phyloP scores from a whole-genome alignment of 2,888 invertebrate genomes.

The Cheilosia vulpina region DNA sequence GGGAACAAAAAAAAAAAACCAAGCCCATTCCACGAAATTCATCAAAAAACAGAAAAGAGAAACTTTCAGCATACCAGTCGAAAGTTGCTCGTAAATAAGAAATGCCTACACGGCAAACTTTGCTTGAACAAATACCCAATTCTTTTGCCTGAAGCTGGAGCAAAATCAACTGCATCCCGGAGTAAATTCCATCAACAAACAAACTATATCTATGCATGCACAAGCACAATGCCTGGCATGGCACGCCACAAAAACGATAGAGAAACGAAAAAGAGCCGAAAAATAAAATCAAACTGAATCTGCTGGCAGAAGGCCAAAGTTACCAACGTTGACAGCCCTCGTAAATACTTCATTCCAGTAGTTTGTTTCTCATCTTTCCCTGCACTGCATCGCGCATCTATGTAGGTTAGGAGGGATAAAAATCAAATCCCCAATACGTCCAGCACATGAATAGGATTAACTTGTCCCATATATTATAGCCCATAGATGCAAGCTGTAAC shows the following conservation, averaged over 20 bases:
- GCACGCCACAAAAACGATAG: slow-evolving; percentile 14
- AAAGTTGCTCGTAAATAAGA: slow-evolving; percentile 62
- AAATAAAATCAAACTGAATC: slow-evolving; percentile 35
- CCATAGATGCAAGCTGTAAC: slow-evolving; percentile 21
- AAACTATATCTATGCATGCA: slow-evolving; percentile 59
- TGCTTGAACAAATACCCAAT: slow-evolving; percentile 51
- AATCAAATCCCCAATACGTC: slow-evolving; percentile 72
- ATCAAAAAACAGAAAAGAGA: background rate
- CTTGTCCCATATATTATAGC: slow-evolving; percentile 54
- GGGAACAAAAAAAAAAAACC: background rate
- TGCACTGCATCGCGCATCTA: background rate
- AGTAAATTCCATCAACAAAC: slow-evolving; percentile 60
- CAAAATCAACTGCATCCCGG: slow-evolving; percentile 57
- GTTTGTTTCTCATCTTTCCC: slow-evolving; percentile 29
- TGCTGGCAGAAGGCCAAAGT: slow-evolving; percentile 64
- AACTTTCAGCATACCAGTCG: background rate
- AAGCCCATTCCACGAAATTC: background rate
- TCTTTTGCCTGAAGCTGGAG: slow-evolving; percentile 19
- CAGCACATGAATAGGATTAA: slow-evolving; percentile 70
- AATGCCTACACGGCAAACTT: slow-evolving; percentile 45
- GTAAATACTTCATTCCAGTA: slow-evolving; percentile 62
- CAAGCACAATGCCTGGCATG: slow-evolving; percentile 52
- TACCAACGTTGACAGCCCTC: slow-evolving; percentile 63
- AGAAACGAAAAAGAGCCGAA: slow-evolving; percentile 26
- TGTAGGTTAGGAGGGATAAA: slow-evolving; percentile 13